Percentiles rank a stretch among this genome's conserved stretches.
These are phyloP conservation scores for Hydra vulgaris DNA, from an alignment of 30 jellyfish, hydroid and myxozoan genomes.

Conservation along the genomic window DNA sequence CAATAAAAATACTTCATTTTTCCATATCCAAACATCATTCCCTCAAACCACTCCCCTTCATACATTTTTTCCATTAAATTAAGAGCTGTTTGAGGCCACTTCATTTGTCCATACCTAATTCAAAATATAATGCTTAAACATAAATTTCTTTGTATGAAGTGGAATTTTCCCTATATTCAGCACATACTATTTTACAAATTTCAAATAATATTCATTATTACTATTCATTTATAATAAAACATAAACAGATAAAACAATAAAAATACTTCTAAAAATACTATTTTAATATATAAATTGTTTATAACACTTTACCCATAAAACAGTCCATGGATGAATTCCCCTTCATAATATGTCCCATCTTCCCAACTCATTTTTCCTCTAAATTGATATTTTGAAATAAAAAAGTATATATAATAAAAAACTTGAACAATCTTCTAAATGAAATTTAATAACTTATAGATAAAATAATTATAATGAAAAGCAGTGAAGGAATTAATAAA, in stretches of 20 bases:
- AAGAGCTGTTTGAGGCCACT: constrained; percentile 29
- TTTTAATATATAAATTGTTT: too few relatives aligned
- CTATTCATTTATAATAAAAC: too few relatives aligned
- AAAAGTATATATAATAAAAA: not conserved
- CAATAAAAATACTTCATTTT: constrained; percentile 38
- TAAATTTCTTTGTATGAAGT: not conserved
- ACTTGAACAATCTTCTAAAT: not conserved
- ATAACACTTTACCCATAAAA: constrained; percentile 58
- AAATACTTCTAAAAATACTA: not conserved
- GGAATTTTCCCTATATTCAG: too few relatives aligned
- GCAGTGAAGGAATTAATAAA: too few relatives aligned
- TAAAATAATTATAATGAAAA: too few relatives aligned
- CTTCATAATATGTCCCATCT: constrained; percentile 67
- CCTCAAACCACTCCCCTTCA: constrained; percentile 95
- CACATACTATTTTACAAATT: not conserved
- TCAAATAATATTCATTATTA: too few relatives aligned
- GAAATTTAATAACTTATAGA: not conserved
- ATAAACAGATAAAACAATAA: too few relatives aligned
- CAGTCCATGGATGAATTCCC: constrained; percentile 76
- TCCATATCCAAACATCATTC: constrained; percentile 83
- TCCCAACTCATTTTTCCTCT: constrained; percentile 81
- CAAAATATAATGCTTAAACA: not conserved
- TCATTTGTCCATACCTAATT: constrained; percentile 64
- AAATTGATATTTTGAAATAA: not conserved
- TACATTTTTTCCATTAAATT: constrained; percentile 29